phyloP scores from a whole-genome alignment of 2,888 invertebrate species.

The Phymatocera aterrima region DNA sequence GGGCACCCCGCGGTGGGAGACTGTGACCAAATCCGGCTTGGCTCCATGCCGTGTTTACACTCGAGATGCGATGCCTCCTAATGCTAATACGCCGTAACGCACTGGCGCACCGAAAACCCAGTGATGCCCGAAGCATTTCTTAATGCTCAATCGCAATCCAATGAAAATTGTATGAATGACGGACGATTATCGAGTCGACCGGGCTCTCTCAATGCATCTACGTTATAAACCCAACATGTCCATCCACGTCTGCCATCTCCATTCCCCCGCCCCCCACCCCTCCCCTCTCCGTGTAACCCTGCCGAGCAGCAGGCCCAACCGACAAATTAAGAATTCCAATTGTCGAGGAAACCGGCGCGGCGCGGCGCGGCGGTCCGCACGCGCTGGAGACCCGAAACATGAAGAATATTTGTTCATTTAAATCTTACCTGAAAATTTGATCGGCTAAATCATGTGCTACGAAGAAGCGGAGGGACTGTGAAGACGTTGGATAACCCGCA shows the following conservation, averaged over 20 bases:
- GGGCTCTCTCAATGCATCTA: slow-evolving; percentile 70
- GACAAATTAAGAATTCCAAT: slow-evolving; percentile 15
- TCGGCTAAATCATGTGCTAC: not conserved
- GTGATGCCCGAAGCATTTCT: slow-evolving; percentile 58
- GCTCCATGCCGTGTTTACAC: slow-evolving; percentile 75
- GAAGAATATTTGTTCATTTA: not conserved
- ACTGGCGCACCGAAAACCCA: slow-evolving; percentile 32
- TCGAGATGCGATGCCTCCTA: slow-evolving; percentile 74
- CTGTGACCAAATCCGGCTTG: slow-evolving; percentile 72
- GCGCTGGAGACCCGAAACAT: not conserved
- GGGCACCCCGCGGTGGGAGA: slow-evolving; percentile 67
- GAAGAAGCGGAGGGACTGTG: no score
- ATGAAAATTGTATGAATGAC: slow-evolving; percentile 74
- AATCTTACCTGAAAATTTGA: not conserved
- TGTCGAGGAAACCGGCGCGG: not conserved
- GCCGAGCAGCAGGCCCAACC: slow-evolving; percentile 16
- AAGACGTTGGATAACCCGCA: not conserved
- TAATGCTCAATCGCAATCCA: slow-evolving; percentile 75
- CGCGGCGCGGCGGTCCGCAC: not conserved
- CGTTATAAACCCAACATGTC: slow-evolving; percentile 65
- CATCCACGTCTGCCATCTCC: slow-evolving; percentile 55
- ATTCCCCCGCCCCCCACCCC: slow-evolving; percentile 6
- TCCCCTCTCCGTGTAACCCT: not conserved
- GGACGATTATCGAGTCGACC: slow-evolving; percentile 74
- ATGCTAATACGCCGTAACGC: slow-evolving; percentile 67